A percentile compares a stretch with the other conserved stretches of the same genome.
Evolutionary conservation across 30 jellyfish, hydroid and myxozoan genomes (phyloP).

Genomic region (Phacellophora camtschatica): DNA sequence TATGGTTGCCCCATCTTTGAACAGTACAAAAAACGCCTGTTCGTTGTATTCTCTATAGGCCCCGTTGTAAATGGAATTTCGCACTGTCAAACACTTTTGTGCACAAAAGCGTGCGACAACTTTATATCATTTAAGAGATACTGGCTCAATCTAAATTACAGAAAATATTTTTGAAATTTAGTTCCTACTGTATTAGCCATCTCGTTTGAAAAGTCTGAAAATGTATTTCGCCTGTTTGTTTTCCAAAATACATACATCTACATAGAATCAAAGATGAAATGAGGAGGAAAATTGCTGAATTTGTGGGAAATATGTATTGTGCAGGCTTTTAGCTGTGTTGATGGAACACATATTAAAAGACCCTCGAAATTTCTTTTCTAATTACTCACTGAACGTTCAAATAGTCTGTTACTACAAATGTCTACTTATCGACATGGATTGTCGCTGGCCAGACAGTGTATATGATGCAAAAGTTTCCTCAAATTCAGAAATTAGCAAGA

Average conservation of each 20-base stretch:
- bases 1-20: no score
- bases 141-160: conserved; percentile 34
- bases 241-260: conserved; percentile 25
- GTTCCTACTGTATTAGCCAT: background rate
- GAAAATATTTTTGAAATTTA: conserved; percentile 30
- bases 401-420: conserved; percentile 67
- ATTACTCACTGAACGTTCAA: conserved; percentile 38
- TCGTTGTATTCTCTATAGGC: no score
- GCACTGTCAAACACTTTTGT: no score
- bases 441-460: conserved; percentile 76
- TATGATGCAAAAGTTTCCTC: conserved; percentile 69
- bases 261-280: conserved; percentile 22
- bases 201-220: conserved; percentile 20
- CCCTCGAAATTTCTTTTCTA: conserved; percentile 16
- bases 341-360: conserved; percentile 38
- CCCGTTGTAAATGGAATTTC: no score
- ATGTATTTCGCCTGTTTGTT: conserved; percentile 5
- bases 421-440: conserved; percentile 66
- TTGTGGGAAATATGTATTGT: conserved; percentile 43
- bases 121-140: conserved; percentile 41
- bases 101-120: conserved; percentile 24
- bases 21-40: no score
- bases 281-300: conserved; percentile 50
- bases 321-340: conserved; percentile 66
- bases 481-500: conserved; percentile 5